Evolutionary conservation across 2,797 vertebrate genomes (phyloP), one percentile per base, ranked within the genome.

Genomic region (Oreonectes daqikongensis): DNA sequence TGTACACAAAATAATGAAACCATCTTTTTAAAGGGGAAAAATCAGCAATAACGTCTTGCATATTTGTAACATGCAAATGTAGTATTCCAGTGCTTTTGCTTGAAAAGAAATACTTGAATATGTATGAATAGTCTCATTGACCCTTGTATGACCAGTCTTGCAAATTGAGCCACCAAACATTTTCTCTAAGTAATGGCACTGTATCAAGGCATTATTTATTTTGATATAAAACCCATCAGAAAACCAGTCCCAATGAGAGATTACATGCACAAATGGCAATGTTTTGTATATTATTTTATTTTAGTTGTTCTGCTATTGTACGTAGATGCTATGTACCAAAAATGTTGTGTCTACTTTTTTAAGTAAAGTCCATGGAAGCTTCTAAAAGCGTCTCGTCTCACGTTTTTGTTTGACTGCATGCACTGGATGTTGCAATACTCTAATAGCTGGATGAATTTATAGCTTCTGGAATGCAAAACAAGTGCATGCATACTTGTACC

Each of bases 121-220:
- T 90, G 82, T 90, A 88, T 83, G 79, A 85, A 86, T 82, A 85
- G 81, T 86, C 78, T 81, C 81, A 85, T 88, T 89, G 70, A 75
- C 74, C 71, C 66, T 81, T 66, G 44, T 77, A 71, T 77, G 80
- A 85, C 75, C 72, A 79, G 75, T 82, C 50, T 72, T 82, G 78
- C 79, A 81, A 79, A 86, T 85, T 86, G 84, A 87, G 85, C 84
- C 83, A 75, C 84, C 85, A 83, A 83, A 82, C 78, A 38, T 85
- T 77, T 86, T 84, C 77, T 83, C 93, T 90, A 93, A 93, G 92
- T 91, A 94, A 94, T 93, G 93, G 94, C 94, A 95, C 95, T 95
- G 94, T 95, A 95, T 92, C 95, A 95, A 93, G 91, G 91, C 93
- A 94, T 96, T 95, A 96, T 96, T 96, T 95, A 95, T 96, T 96